Evolutionary conservation across 2,113 vertebrate genomes (phyloP).

Genomic region (Epinephelus moara): DNA sequence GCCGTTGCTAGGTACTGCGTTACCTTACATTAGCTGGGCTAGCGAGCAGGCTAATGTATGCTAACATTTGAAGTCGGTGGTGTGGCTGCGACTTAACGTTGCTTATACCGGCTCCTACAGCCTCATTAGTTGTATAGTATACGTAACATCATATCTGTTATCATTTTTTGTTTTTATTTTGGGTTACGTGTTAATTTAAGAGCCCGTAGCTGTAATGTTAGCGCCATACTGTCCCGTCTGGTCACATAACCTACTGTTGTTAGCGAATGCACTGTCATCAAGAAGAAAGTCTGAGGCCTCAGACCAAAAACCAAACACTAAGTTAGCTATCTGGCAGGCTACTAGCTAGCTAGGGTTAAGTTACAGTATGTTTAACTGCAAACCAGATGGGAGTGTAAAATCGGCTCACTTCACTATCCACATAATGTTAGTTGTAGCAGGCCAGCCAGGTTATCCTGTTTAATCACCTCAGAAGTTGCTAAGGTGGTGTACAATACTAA

Average conservation of each 20-base stretch:
- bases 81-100: slow-evolving; percentile 21
- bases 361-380: slow-evolving; percentile 7
- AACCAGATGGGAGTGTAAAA: slow-evolving; percentile 16
- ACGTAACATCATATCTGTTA: no score
- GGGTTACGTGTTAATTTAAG: not conserved
- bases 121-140: fast-evolving
- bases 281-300: slow-evolving; percentile 79
- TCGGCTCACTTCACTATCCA: not conserved
- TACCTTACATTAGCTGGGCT: slow-evolving; percentile 57
- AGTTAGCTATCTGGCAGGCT: slow-evolving; percentile 39
- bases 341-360: slow-evolving; percentile 19
- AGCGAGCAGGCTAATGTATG: slow-evolving; percentile 59
- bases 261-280: slow-evolving; percentile 82
- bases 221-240: slow-evolving; percentile 27
- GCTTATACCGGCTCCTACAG: not conserved
- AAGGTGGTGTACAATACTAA: not conserved
- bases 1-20: slow-evolving; percentile 66
- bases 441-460: not conserved
- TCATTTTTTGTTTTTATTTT: fast-evolving
- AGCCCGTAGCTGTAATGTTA: not conserved
- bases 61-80: slow-evolving; percentile 50
- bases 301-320: slow-evolving; percentile 42
- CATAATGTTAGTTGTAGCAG: not conserved
- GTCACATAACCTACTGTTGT: slow-evolving; percentile 47
- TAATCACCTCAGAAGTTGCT: slow-evolving; percentile 6